These are phyloP conservation scores for Hartigia nigra DNA, from an alignment of 2,888 invertebrate genomes.

Conservation along the genomic window DNA sequence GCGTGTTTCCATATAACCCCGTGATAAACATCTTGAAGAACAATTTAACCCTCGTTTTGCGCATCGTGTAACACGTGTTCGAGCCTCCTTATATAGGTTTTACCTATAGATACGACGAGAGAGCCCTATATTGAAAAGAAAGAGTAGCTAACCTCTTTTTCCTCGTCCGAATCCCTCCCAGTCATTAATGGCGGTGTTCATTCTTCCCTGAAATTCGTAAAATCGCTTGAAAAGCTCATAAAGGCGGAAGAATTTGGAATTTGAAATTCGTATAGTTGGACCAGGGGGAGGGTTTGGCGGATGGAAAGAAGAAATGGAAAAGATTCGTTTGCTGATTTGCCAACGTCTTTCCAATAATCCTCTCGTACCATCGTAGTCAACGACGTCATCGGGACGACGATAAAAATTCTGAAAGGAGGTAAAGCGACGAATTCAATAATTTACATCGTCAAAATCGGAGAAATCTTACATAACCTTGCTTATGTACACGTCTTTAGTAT, in stretches of 20 bases:
- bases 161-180: not conserved
- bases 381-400: not conserved
- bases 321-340: not conserved
- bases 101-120: not conserved
- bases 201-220: not conserved
- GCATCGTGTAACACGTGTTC: not conserved
- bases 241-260: not conserved
- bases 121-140: not conserved
- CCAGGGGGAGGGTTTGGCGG: not conserved
- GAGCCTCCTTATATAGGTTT: not conserved
- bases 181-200: not conserved
- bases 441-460: not conserved
- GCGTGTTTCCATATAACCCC: not conserved
- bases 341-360: not conserved
- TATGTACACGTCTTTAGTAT: not conserved
- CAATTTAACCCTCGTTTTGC: not conserved
- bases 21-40: not conserved
- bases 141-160: not conserved
- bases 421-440: not conserved
- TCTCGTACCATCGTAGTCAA: not conserved
- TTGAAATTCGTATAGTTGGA: not conserved
- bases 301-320: not conserved
- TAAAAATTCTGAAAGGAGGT: not conserved
- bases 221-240: not conserved
- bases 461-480: not conserved